Conservation (phyloP, 2,797 vertebrate species). For the Microchirus variegatus region DNA sequence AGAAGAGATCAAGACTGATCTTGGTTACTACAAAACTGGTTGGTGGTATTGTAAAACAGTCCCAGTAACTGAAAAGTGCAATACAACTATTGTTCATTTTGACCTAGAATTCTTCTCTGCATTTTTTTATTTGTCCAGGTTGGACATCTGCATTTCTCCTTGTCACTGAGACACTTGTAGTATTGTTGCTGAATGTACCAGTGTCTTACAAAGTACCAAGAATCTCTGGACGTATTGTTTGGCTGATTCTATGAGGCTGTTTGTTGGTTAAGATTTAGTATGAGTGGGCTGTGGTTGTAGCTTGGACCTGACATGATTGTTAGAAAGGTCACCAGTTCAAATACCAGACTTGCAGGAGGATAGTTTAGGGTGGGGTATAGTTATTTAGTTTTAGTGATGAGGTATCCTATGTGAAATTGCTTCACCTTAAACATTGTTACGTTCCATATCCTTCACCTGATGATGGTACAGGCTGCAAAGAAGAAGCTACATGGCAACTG, state of each 20-base stretch:
- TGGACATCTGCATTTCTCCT: slow-evolving; percentile 7
- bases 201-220: slow-evolving; percentile 5
- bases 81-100: slow-evolving; percentile 8
- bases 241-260: slow-evolving; percentile 6
- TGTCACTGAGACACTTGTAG: slow-evolving; percentile 15
- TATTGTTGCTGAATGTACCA: slow-evolving; percentile 25
- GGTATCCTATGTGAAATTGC: slow-evolving; percentile 7
- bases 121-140: slow-evolving; percentile 15
- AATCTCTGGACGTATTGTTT: slow-evolving; percentile 16
- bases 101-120: slow-evolving; percentile 2
- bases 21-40: no score
- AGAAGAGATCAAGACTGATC: no score
- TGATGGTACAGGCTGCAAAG: not conserved
- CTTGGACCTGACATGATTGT: slow-evolving; percentile 22
- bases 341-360: slow-evolving; percentile 17
- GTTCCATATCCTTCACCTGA: not conserved
- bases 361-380: not conserved
- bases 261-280: slow-evolving; percentile 28
- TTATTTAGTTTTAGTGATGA: slow-evolving; percentile 8
- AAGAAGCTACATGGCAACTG: not conserved
- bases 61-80: no score
- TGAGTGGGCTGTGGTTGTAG: slow-evolving; percentile 14
- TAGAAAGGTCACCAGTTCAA: slow-evolving; percentile 30
- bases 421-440: not conserved
- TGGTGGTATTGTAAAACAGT: no score